A percentile compares a stretch with the other conserved stretches of the same genome.
Evolutionary conservation across 2,113 vertebrate genomes (phyloP).

Genomic region (Seriola aureovittata): DNA sequence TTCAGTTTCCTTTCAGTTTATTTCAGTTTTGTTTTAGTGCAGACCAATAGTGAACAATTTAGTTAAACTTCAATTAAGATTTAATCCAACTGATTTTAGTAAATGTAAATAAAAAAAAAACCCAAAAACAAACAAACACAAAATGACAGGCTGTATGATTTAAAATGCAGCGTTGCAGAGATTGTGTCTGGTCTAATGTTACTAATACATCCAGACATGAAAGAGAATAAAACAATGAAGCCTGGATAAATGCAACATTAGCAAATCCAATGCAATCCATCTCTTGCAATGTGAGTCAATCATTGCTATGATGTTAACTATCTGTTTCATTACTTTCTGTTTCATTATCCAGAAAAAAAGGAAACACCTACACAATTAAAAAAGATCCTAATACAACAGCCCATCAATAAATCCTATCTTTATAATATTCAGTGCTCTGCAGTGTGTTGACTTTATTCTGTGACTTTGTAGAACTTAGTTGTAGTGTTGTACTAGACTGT

Average conservation of each 20-base stretch:
- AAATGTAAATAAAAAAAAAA: background rate
- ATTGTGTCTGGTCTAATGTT: background rate
- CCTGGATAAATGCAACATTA: background rate
- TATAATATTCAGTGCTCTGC: too few species aligned
- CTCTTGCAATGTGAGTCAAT: background rate
- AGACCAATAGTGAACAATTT: background rate
- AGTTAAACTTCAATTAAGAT: background rate
- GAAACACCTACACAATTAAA: too few species aligned
- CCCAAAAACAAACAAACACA: background rate
- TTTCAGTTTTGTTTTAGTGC: background rate
- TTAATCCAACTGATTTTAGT: too few species aligned
- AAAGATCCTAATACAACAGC: too few species aligned
- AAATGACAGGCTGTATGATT: background rate
- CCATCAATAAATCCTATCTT: too few species aligned
- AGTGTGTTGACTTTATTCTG: too few species aligned
- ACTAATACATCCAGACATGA: conserved; percentile 5
- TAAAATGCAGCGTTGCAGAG: background rate
- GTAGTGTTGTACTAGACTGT: too few species aligned
- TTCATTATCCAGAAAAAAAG: too few species aligned
- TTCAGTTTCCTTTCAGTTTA: background rate
- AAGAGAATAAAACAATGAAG: conserved; percentile 1
- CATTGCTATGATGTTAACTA: background rate
- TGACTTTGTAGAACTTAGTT: too few species aligned
- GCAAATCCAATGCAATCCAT: background rate
- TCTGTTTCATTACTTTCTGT: too few species aligned